Conservation (phyloP, 2,797 vertebrate species). For the Alauda arvensis region DNA sequence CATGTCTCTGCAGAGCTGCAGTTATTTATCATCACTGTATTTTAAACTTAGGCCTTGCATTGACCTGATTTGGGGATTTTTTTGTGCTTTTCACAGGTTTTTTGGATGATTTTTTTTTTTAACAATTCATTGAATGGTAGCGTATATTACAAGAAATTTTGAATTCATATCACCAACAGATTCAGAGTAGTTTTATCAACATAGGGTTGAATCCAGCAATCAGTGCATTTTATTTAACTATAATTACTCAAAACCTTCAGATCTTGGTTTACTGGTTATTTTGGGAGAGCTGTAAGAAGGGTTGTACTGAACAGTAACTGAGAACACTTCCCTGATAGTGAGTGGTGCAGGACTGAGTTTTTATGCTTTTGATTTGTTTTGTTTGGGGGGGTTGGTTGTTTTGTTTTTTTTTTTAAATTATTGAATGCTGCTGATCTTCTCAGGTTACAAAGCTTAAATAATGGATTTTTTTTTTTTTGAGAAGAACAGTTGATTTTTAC, state of each 20-base stretch:
- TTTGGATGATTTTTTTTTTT: background rate
- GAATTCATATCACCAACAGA: background rate
- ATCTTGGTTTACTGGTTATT: background rate
- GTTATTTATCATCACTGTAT: conserved; percentile 7
- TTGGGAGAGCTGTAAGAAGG: background rate
- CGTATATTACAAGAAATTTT: background rate
- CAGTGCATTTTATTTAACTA: background rate
- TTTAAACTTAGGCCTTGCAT: background rate
- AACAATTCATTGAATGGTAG: background rate
- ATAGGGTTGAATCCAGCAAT: background rate
- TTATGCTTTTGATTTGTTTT: background rate
- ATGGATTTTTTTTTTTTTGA: background rate
- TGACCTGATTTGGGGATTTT: background rate
- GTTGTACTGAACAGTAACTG: background rate
- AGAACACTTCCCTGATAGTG: background rate
- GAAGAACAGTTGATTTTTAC: background rate
- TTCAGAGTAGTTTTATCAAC: background rate
- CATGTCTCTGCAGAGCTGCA: background rate
- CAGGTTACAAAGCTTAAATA: background rate
- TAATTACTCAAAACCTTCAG: background rate
- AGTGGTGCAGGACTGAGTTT: background rate
- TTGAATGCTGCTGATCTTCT: background rate
- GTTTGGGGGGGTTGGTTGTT: too few species aligned
- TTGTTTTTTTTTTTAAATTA: background rate
- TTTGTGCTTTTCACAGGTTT: background rate